Base-by-base conservation (phyloP, 1,140 invertebrate genomes). In the Papilio helenus region DNA sequence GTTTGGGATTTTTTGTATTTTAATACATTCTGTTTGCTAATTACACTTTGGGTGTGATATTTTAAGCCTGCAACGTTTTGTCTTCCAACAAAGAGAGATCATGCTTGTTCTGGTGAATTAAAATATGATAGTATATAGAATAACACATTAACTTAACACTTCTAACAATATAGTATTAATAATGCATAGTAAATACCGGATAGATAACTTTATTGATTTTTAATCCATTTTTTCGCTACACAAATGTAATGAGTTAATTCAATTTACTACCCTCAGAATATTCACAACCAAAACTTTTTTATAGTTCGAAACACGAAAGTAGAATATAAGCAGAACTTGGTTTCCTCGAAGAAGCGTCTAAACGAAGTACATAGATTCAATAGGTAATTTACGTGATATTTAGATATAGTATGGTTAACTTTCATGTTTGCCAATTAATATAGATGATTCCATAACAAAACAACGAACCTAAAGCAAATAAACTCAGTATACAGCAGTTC, bases 1-100 rank as follows among this genome's bases (percentile, higher is more conserved):
- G 2, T 55, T 20, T n/a, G 18, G 51, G 18, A 7, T 20, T 20
- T 55, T 8, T 20, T 20, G 5, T 20, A 8, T 55, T 55, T 55
- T 20, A 55, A 18, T 18, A 55, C 51, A 55, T 55, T 55, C 51
- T 55, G 51, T 55, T 55, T 55, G 51, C n/a, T 55, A 55, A 55
- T 20, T 55, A 55, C n/a, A 20, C n/a, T 55, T 55, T 18, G 51
- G 51, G 3, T 55, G 14, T 71, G 68, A 46, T 9, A 72, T 72
- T 72, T 72, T 20, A 20, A 2, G 4, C 20, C 5, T 18, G 18
- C 3, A n/a, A 55, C 20, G 51, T 55, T 18, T 55, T 55, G 51
- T 55, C 51, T 55, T 55, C 51, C 51, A 55, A 7, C 51, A 20
- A 49, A 49, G 46, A 18, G 51, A 55, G 51, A 55, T 20, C 0